These are phyloP conservation scores for Bellardia bayeri DNA, from an alignment of 2,888 invertebrate species.

Conservation along the genomic window DNA sequence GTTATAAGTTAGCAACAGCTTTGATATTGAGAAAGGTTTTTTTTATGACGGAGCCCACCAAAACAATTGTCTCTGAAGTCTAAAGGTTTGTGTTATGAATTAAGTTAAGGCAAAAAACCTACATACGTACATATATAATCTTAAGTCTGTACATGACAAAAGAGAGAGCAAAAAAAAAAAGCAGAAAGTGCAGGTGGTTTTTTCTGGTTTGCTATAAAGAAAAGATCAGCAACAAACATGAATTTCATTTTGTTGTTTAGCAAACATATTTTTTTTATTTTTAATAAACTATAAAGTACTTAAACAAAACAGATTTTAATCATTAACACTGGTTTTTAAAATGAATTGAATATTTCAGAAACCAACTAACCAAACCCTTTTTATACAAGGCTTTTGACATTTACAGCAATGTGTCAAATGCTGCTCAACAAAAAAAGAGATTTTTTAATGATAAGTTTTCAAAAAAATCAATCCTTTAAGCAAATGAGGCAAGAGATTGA, in stretches of 20 bases:
- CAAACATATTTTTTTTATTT: conserved; percentile 1
- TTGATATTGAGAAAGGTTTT: conserved; percentile 71
- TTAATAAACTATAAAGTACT: conserved; percentile 22
- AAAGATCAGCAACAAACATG: not conserved
- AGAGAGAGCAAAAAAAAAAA: not conserved
- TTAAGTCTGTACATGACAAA: conserved; percentile 18
- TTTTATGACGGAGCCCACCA: conserved; percentile 10
- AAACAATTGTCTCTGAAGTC: conserved; percentile 63
- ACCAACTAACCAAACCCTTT: not conserved
- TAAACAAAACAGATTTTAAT: conserved; percentile 62
- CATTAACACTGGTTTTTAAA: conserved; percentile 71
- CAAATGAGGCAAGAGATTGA: not conserved
- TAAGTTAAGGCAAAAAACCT: conserved; percentile 47
- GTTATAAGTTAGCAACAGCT: conserved; percentile 55
- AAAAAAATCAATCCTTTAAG: not conserved
- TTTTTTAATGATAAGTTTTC: conserved; percentile 41
- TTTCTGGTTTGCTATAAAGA: conserved; percentile 24
- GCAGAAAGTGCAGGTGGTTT: conserved; percentile 70
- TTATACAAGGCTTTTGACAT: conserved; percentile 50
- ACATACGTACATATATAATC: conserved; percentile 42
- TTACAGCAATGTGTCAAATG: conserved; percentile 66
- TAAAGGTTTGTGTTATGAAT: conserved; percentile 59
- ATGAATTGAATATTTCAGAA: conserved; percentile 35
- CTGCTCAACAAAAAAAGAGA: conserved; percentile 57
- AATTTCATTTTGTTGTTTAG: conserved; percentile 1